phyloP scores from a whole-genome alignment of 1,140 invertebrate genomes.

The Melipona quadrifasciata region DNA sequence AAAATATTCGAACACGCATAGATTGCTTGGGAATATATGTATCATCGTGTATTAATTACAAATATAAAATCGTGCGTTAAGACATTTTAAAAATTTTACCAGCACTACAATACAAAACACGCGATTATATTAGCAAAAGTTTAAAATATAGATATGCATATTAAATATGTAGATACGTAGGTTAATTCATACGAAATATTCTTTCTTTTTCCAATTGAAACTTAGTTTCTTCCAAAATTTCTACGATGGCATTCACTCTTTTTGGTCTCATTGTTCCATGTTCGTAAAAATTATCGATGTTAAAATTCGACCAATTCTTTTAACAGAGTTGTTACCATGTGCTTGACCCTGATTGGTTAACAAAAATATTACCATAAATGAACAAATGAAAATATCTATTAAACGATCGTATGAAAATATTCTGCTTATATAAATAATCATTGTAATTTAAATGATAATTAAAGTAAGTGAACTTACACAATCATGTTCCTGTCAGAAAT shows the following conservation, averaged over 20 bases:
- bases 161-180: neutral
- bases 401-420: too few relatives aligned
- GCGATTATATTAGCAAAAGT: neutral
- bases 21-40: neutral
- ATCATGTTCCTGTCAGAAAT: too few relatives aligned
- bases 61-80: neutral
- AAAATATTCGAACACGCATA: neutral
- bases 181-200: too few relatives aligned
- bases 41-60: neutral
- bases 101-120: neutral
- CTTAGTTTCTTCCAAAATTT: neutral
- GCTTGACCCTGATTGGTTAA: too few relatives aligned
- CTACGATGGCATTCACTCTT: neutral
- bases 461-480: too few relatives aligned
- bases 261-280: neutral
- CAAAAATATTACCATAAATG: too few relatives aligned
- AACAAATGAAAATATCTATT: too few relatives aligned
- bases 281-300: neutral
- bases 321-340: neutral
- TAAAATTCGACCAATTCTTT: neutral
- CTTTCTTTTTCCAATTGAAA: too few relatives aligned
- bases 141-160: neutral
- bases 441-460: too few relatives aligned
- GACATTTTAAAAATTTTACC: neutral
- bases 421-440: too few relatives aligned